Percentiles rank a stretch among this genome's conserved stretches.
These are phyloP conservation scores for Paracentrotus lividus DNA, from an alignment of 53 echinoderm and acorn worm species.

Conservation along the genomic window DNA sequence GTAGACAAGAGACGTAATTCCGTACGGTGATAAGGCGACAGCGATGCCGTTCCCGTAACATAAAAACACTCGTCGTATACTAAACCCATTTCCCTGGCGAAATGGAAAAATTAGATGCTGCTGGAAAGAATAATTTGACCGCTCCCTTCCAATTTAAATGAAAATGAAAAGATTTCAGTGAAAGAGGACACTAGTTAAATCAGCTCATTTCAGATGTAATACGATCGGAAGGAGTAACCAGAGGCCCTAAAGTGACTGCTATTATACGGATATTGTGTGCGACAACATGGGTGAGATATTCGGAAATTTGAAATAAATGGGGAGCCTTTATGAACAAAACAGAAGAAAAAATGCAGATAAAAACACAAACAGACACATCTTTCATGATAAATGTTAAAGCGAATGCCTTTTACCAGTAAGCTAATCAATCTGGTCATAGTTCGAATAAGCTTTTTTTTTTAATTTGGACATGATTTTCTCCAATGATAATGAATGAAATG, in stretches of 20 bases:
- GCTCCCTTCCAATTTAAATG: slow-evolving; percentile 35
- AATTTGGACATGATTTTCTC: too few species aligned
- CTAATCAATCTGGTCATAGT: too few species aligned
- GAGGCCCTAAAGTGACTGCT: slow-evolving; percentile 39
- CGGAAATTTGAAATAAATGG: background rate
- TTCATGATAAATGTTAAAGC: too few species aligned
- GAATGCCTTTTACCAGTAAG: too few species aligned
- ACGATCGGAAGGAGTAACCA: background rate
- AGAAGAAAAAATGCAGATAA: background rate
- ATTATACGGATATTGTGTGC: background rate
- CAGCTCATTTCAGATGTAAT: slow-evolving; percentile 47
- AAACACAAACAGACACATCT: too few species aligned
- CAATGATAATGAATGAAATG: too few species aligned
- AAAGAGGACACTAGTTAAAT: slow-evolving; percentile 50
- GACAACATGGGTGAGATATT: background rate
- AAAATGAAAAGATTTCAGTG: slow-evolving; percentile 53
- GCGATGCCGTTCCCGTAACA: background rate
- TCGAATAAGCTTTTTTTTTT: too few species aligned
- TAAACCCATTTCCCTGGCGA: slow-evolving; percentile 41
- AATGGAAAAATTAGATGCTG: slow-evolving; percentile 54
- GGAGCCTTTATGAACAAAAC: background rate
- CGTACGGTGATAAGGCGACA: background rate
- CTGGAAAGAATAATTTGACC: slow-evolving; percentile 60
- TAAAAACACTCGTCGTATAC: background rate
- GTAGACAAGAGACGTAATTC: background rate